Base-by-base conservation (phyloP, 2,113 vertebrate species). In the Psophia crepitans region DNA sequence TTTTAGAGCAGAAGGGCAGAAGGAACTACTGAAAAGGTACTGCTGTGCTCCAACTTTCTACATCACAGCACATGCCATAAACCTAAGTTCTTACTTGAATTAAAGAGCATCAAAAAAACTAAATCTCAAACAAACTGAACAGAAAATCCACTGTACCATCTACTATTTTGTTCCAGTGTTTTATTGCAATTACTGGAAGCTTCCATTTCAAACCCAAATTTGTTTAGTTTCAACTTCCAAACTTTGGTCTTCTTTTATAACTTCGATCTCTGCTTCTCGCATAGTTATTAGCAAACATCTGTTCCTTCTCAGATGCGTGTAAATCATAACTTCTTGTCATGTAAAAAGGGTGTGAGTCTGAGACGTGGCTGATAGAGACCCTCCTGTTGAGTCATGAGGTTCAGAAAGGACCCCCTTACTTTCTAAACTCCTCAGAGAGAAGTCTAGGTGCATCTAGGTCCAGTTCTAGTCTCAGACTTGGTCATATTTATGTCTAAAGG, bases 121-220 rank as follows among this genome's bases (percentile, higher is more conserved):
- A 78, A 60, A 80, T 58, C 28, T 71, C n/a, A 15, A 79, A 37
- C 3, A 46, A 57, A 64, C 5, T 35, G 9, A 85, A 64, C 5
- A 76, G 46, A 81, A 86, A 84, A 63, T 58, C 27, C 18, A 27
- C 5, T 21, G 11, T 23, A 35, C 2, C 10, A 39, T 5, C 14
- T 64, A 46, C 12, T 51, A 2, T 0, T 0, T 28, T 84, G 23
- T 79, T 87, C 9, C 8, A 60, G 1, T 8, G 35, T 22, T 84
- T 84, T 5, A n/a, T 14, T 89, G 39, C 3, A 33, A 27, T 39
- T 63, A 12, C 15, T 82, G 21, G 15, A 2, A n/a, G 2, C 56
- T 33, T 73, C 89, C 0, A 15, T 74, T 84, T 86, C n/a, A 61
- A 61, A 93, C 19, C 32, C 8, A 5, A 77, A 60, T 75, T 30